phyloP scores from a whole-genome alignment of 2,113 vertebrate species.

The Gymnarchus niloticus region DNA sequence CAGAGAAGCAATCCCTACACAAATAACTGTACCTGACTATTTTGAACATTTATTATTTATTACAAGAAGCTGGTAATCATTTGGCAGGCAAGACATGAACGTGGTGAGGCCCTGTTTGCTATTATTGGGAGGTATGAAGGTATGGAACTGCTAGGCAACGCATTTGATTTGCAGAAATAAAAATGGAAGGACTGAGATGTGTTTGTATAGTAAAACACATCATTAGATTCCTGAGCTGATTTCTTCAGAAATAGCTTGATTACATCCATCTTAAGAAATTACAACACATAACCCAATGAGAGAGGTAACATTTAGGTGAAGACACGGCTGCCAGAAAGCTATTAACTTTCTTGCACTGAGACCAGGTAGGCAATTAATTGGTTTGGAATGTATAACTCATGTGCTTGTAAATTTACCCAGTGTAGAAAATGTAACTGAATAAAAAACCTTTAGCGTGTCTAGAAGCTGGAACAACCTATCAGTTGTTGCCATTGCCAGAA shows the following conservation, averaged over 20 bases:
- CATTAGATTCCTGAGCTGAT: background rate
- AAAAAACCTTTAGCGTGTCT: background rate
- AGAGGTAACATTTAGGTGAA: too few species aligned
- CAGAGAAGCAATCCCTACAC: background rate
- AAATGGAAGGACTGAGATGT: background rate
- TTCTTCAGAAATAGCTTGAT: background rate
- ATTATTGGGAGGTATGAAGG: background rate
- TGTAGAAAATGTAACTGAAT: too few species aligned
- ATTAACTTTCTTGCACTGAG: background rate
- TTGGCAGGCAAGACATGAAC: background rate
- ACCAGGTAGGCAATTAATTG: background rate
- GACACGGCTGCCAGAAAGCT: too few species aligned
- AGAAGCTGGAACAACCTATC: background rate
- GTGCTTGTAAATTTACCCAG: background rate
- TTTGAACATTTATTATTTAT: background rate
- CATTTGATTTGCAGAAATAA: background rate
- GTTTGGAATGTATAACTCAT: background rate
- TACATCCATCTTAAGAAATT: background rate
- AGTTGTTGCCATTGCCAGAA: background rate
- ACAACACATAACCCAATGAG: background rate
- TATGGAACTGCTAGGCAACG: background rate
- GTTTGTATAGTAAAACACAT: background rate
- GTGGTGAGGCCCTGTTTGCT: background rate
- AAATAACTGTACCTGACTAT: slow-evolving; percentile 1
- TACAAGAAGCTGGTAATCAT: background rate